phyloP scores from a whole-genome alignment of 2,797 vertebrate genomes.

The Gobio occitaniae region DNA sequence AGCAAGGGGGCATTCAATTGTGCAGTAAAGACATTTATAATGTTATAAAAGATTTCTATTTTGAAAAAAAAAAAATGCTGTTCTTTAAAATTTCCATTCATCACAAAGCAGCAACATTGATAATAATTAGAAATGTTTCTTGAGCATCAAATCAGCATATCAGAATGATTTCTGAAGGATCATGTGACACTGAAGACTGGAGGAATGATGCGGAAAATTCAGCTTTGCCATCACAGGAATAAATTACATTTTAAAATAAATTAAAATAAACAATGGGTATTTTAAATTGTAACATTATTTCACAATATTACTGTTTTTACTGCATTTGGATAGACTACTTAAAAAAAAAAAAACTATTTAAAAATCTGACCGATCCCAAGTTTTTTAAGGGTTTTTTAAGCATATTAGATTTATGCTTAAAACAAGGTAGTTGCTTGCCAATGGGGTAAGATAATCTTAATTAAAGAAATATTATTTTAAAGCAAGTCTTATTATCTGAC shows the following conservation, averaged over 20 bases:
- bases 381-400: background rate
- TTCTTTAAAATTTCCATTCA: background rate
- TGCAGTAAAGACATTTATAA: background rate
- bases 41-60: background rate
- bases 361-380: background rate
- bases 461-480: slow-evolving; percentile 2
- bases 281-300: background rate
- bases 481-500: background rate
- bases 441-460: background rate
- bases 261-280: background rate
- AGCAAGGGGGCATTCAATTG: background rate
- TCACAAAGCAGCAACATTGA: background rate
- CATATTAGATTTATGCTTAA: background rate
- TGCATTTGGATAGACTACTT: background rate
- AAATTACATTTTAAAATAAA: background rate
- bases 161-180: background rate
- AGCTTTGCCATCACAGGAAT: background rate
- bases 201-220: background rate
- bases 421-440: background rate
- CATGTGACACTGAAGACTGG: background rate
- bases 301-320: background rate
- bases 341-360: background rate
- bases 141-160: background rate
- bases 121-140: background rate
- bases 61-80: background rate